Evolutionary conservation across 30 jellyfish, hydroid and myxozoan genomes (phyloP).

Genomic region (Mastigias papua): DNA sequence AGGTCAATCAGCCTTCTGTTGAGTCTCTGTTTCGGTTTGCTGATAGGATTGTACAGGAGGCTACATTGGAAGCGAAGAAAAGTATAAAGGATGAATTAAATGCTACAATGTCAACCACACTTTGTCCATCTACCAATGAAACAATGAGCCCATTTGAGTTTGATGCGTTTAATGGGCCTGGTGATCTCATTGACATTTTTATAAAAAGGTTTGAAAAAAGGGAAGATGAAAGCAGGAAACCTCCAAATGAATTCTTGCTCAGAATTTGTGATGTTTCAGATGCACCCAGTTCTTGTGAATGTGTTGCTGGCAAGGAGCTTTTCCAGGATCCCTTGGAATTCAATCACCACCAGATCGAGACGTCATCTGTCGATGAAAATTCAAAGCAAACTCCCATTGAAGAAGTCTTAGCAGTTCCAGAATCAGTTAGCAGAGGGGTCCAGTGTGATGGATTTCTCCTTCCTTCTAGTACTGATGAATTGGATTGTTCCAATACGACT

Average conservation of each 20-base stretch:
- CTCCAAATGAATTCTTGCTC: not conserved
- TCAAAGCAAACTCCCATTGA: slow-evolving; percentile 36
- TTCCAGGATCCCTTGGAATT: slow-evolving; percentile 21
- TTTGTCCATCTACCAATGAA: not conserved
- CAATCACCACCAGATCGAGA: slow-evolving; percentile 55
- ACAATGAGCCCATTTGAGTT: slow-evolving; percentile 33
- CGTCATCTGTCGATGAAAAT: slow-evolving; percentile 69
- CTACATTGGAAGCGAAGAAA: slow-evolving; percentile 56
- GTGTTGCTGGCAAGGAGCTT: not conserved
- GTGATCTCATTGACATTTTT: slow-evolving; percentile 51
- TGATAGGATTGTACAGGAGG: slow-evolving; percentile 62
- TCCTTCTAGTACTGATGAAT: not conserved
- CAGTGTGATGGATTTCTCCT: not conserved
- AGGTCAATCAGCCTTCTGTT: slow-evolving; percentile 1
- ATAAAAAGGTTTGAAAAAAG: not conserved
- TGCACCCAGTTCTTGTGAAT: too few relatives aligned
- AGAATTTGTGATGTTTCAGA: not conserved
- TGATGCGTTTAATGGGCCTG: slow-evolving; percentile 38
- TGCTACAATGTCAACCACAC: not conserved
- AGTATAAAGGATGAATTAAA: slow-evolving; percentile 39
- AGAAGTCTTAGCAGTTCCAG: not conserved
- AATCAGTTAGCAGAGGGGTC: not conserved
- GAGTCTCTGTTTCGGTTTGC: slow-evolving; percentile 73
- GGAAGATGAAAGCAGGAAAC: not conserved
- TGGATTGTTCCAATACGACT: not conserved